phyloP scores from a whole-genome alignment of 1,140 invertebrate genomes.

The Drosophila navojoa region DNA sequence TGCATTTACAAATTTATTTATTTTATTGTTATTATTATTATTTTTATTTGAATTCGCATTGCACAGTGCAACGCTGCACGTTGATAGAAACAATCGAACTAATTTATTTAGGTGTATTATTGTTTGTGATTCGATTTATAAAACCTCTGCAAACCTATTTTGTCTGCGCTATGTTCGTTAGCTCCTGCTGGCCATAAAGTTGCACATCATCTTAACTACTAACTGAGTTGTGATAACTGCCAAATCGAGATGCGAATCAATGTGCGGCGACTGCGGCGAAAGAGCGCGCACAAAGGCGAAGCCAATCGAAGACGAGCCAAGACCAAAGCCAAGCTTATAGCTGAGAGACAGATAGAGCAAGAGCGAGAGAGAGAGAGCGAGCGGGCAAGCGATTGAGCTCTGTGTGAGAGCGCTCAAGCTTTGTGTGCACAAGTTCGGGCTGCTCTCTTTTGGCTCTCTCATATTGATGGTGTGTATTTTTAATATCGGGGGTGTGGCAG shows the following conservation, averaged over 20 bases:
- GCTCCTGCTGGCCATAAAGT: slow-evolving; percentile 16
- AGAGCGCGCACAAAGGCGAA: slow-evolving; percentile 8
- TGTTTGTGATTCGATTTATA: too few relatives aligned
- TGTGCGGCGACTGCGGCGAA: slow-evolving; percentile 12
- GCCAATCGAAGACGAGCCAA: slow-evolving; percentile 5
- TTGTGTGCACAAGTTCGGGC: slow-evolving; percentile 2
- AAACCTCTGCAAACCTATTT: too few relatives aligned
- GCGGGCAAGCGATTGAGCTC: not conserved
- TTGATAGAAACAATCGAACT: too few relatives aligned
- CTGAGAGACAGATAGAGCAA: not conserved
- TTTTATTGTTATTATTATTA: too few relatives aligned
- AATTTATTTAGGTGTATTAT: too few relatives aligned
- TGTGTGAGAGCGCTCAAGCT: slow-evolving; percentile 19
- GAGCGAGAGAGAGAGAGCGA: not conserved
- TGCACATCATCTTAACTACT: slow-evolving; percentile 39
- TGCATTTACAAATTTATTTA: slow-evolving; percentile 17
- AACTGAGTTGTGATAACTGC: slow-evolving; percentile 37
- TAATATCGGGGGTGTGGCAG: slow-evolving; percentile 44
- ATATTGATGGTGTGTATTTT: slow-evolving; percentile 36
- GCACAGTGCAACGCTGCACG: slow-evolving; percentile 8
- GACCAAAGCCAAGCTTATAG: not conserved
- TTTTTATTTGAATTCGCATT: not conserved
- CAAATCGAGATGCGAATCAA: slow-evolving; percentile 20
- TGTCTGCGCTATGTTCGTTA: slow-evolving; percentile 19
- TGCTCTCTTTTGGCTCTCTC: slow-evolving; percentile 5